These are phyloP conservation scores for Coelogynopora nodosa DNA, from an alignment of 2,888 invertebrate genomes.

Conservation along the genomic window DNA sequence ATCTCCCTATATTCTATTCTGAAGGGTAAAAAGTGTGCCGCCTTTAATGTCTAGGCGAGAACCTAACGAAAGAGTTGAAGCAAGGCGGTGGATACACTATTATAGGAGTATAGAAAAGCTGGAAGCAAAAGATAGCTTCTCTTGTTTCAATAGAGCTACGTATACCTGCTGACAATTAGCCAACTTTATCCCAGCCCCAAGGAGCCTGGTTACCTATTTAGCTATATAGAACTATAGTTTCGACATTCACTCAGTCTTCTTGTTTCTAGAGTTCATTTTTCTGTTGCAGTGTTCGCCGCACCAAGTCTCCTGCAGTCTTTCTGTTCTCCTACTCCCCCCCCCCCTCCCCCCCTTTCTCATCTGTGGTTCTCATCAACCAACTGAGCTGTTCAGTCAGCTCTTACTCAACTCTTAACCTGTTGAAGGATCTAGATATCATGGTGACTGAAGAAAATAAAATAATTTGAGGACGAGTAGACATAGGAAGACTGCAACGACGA, in stretches of 20 bases:
- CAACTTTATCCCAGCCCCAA: background rate
- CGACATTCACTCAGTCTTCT: background rate
- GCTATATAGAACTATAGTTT: background rate
- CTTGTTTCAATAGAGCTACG: background rate
- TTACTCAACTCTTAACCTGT: background rate
- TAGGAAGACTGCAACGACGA: background rate
- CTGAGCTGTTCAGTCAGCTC: background rate
- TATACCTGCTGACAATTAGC: background rate
- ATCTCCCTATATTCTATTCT: background rate
- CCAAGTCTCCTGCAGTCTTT: background rate
- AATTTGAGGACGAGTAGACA: background rate
- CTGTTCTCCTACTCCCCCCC: background rate
- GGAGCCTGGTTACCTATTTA: background rate
- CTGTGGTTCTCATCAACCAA: background rate
- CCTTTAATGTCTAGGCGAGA: background rate
- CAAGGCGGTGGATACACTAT: background rate
- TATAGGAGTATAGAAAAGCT: background rate
- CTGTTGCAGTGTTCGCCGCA: background rate
- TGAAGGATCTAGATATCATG: background rate
- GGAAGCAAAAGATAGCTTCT: background rate
- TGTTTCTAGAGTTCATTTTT: background rate
- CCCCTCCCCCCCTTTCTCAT: background rate
- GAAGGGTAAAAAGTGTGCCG: background rate
- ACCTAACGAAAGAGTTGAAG: background rate
- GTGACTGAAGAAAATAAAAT: background rate